Base-by-base conservation (phyloP, 2,113 vertebrate genomes). In the Urocynchramus pylzowi region DNA sequence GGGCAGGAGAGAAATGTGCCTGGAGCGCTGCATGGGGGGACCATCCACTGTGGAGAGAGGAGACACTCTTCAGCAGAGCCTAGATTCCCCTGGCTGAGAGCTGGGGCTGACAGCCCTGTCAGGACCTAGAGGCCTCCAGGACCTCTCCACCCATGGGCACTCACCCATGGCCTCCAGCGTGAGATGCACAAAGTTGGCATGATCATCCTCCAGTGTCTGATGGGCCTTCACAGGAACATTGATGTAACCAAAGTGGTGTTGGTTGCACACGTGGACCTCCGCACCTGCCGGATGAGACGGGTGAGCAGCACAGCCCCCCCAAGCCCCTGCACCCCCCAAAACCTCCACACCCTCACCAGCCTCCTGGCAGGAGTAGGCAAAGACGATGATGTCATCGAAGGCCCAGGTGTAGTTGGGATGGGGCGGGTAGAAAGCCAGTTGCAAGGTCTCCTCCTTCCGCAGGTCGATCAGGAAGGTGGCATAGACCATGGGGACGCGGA, bases 331-430 rank as follows among this genome's bases (percentile, higher is more conserved):
- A 41, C 2, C 14, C 13, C 20, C 16, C 11, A 8, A 3, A n/a
- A 27, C 20, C 23, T 19, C 26, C 61, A 10, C 27, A 4, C 26
- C 86, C 93, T 95, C 95, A 99, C 99, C 99, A 21, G 98, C 98
- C 2, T 97, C 98, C 54, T 99, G 98, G 90, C 99, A 99, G 79
- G 99, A 98, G 82, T 99, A 99, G 56, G 99, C 99, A 1, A 99
- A 99, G 92, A 99, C 98, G 0, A 99, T 99, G 97, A 99, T 99
- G 92, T 99, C 99, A 0, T 99, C 99, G 0, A 99, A 99, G 28
- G 99, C 98, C 99, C 99, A 99, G 15, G 99, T 99, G 93, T 99
- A 99, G 95, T 98, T 98, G 42, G 98, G 96, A 63, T 99, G 99
- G 35, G 99, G 99, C 0, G 99, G 99, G 87, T 98, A 98, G 97